These are phyloP conservation scores for Furcula furcula DNA, from an alignment of 2,888 invertebrate species.

Conservation along the genomic window DNA sequence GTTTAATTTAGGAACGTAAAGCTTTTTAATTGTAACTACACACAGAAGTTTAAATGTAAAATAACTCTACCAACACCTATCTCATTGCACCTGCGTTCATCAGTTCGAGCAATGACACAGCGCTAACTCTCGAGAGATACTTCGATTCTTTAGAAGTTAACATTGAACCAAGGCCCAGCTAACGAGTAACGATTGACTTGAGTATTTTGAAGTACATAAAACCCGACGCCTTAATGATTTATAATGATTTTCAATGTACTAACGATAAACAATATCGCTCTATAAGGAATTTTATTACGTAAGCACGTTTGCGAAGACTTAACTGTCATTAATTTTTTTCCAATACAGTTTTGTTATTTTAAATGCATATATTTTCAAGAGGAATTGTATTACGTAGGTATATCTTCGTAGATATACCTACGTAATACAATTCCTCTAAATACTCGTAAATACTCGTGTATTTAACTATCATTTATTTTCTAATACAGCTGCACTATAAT, in stretches of 20 bases:
- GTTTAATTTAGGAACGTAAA: no score
- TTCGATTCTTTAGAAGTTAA: slow-evolving; percentile 72
- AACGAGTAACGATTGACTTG: slow-evolving; percentile 73
- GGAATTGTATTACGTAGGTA: no score
- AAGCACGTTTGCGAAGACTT: neutral
- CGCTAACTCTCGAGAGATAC: slow-evolving; percentile 74
- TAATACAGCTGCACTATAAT: no score
- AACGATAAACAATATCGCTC: slow-evolving; percentile 35
- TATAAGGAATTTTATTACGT: slow-evolving; percentile 9
- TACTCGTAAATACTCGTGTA: no score
- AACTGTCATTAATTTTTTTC: no score
- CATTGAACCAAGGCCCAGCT: slow-evolving; percentile 56
- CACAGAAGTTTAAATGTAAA: no score
- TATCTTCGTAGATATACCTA: no score
- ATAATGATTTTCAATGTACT: slow-evolving; percentile 40
- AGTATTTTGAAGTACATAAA: slow-evolving; percentile 58
- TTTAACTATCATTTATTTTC: no score
- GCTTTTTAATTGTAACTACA: no score
- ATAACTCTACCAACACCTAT: slow-evolving; percentile 12
- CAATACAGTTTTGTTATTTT: no score
- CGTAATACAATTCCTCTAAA: no score
- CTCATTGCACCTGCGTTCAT: slow-evolving; percentile 42
- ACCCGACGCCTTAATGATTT: slow-evolving; percentile 49
- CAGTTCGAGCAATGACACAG: slow-evolving; percentile 70
- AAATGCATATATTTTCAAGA: no score